These are phyloP conservation scores for Oreocharis arfaki DNA, from an alignment of 2,113 vertebrate species.

Conservation along the genomic window DNA sequence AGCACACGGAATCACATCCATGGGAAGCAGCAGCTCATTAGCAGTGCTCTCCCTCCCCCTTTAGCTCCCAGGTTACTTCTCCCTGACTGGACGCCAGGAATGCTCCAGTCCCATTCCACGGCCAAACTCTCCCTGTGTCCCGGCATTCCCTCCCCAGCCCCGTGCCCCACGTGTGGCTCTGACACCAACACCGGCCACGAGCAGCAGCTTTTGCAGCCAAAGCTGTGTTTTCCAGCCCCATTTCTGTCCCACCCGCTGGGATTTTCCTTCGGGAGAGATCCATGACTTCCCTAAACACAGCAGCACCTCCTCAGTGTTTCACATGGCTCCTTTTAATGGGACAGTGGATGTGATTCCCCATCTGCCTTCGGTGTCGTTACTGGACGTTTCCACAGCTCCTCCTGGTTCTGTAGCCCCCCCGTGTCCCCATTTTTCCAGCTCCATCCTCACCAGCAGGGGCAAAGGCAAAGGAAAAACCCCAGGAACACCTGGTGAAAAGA, in stretches of 20 bases:
- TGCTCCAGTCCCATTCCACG: not conserved
- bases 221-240: not conserved
- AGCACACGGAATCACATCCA: not conserved
- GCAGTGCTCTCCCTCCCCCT: not conserved
- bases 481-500: not conserved
- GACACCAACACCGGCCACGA: not conserved
- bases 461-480: not conserved
- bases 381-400: not conserved
- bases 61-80: not conserved
- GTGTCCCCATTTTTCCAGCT: not conserved
- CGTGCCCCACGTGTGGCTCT: fast-evolving
- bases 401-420: not conserved
- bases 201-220: not conserved
- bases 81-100: not conserved
- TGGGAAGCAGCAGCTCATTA: not conserved
- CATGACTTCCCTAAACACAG: not conserved
- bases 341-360: not conserved
- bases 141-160: not conserved
- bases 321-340: not conserved
- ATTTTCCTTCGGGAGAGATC: not conserved
- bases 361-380: not conserved
- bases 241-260: not conserved
- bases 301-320: not conserved
- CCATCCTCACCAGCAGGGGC: not conserved
- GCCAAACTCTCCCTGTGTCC: not conserved